Percentiles rank a stretch among this genome's conserved stretches.
Evolutionary conservation across 2,888 invertebrate species (phyloP).

Genomic region (Heliconius ethilla): DNA sequence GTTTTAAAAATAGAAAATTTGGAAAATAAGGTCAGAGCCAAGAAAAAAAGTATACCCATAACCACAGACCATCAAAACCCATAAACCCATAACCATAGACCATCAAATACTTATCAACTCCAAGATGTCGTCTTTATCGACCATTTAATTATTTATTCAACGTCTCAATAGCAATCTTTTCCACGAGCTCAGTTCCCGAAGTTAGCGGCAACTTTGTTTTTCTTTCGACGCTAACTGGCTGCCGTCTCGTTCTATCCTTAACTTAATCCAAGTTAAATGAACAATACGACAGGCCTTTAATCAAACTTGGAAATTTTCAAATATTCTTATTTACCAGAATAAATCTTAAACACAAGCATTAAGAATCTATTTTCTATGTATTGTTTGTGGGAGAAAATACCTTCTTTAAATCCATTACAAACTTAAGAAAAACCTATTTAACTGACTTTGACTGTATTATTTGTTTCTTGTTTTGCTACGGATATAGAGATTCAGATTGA

Average conservation of each 20-base stretch:
- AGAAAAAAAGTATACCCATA: too few species aligned
- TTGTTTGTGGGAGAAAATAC: slow-evolving; percentile 45
- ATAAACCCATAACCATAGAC: background rate
- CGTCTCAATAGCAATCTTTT: slow-evolving; percentile 51
- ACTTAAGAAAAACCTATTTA: slow-evolving; percentile 78
- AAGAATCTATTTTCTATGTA: slow-evolving; percentile 50
- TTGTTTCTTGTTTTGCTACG: slow-evolving; percentile 73
- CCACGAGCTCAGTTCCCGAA: slow-evolving; percentile 63
- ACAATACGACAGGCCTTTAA: slow-evolving; percentile 83
- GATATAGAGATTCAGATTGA: slow-evolving; percentile 54
- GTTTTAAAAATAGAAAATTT: too few species aligned
- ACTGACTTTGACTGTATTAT: slow-evolving; percentile 78
- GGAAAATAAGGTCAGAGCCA: too few species aligned
- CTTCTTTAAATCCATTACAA: slow-evolving; percentile 49
- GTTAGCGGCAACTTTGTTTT: slow-evolving; percentile 65
- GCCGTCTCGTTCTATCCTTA: slow-evolving; percentile 79
- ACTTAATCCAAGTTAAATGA: slow-evolving; percentile 83
- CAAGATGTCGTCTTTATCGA: background rate
- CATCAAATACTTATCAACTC: too few species aligned
- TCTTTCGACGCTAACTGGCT: slow-evolving; percentile 79
- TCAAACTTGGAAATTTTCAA: slow-evolving; percentile 79
- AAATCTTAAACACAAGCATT: slow-evolving; percentile 48
- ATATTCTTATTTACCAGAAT: slow-evolving; percentile 51
- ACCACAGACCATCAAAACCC: background rate
- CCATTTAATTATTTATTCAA: slow-evolving; percentile 35